Base-by-base conservation (phyloP, 2,888 invertebrate genomes). In the Chymomyza amoena region DNA sequence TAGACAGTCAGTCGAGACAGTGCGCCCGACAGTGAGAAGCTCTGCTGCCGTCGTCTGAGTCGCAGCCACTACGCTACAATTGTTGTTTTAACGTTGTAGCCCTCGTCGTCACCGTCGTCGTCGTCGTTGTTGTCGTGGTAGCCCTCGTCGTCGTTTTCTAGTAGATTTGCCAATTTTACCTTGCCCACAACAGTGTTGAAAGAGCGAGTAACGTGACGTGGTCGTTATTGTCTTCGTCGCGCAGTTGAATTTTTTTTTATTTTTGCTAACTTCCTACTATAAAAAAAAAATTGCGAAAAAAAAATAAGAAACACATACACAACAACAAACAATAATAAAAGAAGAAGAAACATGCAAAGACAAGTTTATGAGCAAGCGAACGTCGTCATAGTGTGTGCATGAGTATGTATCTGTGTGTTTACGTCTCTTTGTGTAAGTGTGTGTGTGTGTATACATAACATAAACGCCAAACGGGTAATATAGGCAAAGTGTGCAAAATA, bases 141-240 rank as follows among this genome's bases (percentile, higher is more conserved):
- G 68, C 63, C 57, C 71, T 74, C 76, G 67, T 71, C 66, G 16
- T 71, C 69, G 72, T 73, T 84, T 71, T 74, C 70, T 81, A 75
- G 78, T 79, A 77, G 69, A 70, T 78, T 82, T 81, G 82, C 82
- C 79, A 80, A 82, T 82, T 82, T 80, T 80, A 82, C 77, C 80
- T 84, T 78, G 80, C 74, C 57, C 69, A 70, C 74, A 78, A 72
- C 84, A 84, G 83, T 87, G 80, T 87, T 78, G 74, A 82, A 84
- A 84, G 84, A 88, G 87, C 86, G 81, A 81, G 84, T 74, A 83
- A 83, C 86, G 86, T 87, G 87, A 87, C 87, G 87, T 88, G 89
- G 89, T 83, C 78, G 85, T 77, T 72, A 74, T 75, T 73, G 78
- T 78, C 79, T 72, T 68, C 75, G 69, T 72, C 70, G 70, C 76